These are phyloP conservation scores for Bombus sylvicola DNA, from an alignment of 1,140 invertebrate genomes.

Conservation along the genomic window DNA sequence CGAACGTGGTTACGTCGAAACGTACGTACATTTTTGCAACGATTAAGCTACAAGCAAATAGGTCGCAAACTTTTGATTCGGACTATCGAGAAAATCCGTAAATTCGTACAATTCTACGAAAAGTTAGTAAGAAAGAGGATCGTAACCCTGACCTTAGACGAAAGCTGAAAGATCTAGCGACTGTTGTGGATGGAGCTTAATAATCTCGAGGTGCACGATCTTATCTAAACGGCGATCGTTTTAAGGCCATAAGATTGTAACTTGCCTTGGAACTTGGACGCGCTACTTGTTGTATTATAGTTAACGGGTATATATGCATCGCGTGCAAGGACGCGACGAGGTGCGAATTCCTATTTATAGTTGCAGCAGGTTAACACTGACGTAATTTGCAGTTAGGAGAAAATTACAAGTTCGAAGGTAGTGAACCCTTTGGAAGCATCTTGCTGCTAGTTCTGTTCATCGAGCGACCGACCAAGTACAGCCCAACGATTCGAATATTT, in stretches of 20 bases:
- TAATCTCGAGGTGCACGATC: not conserved
- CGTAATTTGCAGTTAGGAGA: not conserved
- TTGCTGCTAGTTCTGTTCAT: not conserved
- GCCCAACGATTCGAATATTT: not conserved
- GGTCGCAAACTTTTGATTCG: too few relatives aligned
- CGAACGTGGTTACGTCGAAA: too few relatives aligned
- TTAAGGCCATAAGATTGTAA: slow-evolving; percentile 70
- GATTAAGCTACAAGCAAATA: too few relatives aligned
- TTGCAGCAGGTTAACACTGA: not conserved
- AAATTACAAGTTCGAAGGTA: not conserved
- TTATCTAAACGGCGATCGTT: slow-evolving; percentile 52
- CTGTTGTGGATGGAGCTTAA: too few relatives aligned
- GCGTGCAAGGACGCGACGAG: slow-evolving; percentile 59
- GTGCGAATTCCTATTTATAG: slow-evolving; percentile 15
- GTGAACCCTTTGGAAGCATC: not conserved
- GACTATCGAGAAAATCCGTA: too few relatives aligned
- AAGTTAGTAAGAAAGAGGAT: too few relatives aligned
- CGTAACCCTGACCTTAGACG: not conserved
- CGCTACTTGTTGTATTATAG: not conserved
- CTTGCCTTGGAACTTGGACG: slow-evolving; percentile 70
- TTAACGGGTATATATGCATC: slow-evolving; percentile 47
- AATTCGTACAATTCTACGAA: too few relatives aligned
- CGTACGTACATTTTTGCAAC: too few relatives aligned
- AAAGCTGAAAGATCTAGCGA: not conserved
- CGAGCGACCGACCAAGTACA: not conserved